These are phyloP conservation scores for Chrysolina haemoptera DNA, from an alignment of 2,888 invertebrate species.

Conservation along the genomic window DNA sequence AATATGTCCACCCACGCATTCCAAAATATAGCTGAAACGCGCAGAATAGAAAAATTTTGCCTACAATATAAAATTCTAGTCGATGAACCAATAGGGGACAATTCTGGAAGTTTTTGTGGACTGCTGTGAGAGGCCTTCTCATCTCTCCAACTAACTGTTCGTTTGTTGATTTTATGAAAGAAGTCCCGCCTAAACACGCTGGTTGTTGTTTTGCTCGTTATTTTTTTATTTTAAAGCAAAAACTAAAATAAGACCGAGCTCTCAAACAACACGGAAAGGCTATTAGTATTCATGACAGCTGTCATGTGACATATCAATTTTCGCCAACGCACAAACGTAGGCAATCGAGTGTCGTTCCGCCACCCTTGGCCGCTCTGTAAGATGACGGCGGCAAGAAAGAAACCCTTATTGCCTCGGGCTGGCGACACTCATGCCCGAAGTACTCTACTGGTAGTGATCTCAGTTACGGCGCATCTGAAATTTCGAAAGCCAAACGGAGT, in stretches of 20 bases:
- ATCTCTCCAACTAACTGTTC: too few species aligned
- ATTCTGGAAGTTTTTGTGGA: too few species aligned
- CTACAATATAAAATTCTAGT: too few species aligned
- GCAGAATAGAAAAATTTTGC: too few species aligned
- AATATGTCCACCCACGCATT: too few species aligned
- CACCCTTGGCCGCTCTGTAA: constrained; percentile 4
- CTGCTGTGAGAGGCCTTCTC: too few species aligned
- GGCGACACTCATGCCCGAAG: constrained; percentile 2
- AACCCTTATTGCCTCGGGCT: not conserved
- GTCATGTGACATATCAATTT: constrained; percentile 4
- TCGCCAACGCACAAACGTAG: not conserved
- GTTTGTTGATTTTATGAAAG: too few species aligned
- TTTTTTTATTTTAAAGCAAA: not conserved
- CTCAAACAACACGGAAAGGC: not conserved
- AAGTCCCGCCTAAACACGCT: too few species aligned
- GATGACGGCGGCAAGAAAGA: not conserved
- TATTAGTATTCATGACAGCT: constrained; percentile 7
- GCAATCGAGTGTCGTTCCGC: not conserved
- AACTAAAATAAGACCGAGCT: not conserved
- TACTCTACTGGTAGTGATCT: constrained; percentile 18
- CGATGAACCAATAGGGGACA: too few species aligned
- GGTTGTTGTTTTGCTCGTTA: too few species aligned
- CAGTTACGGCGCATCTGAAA: constrained; percentile 46
- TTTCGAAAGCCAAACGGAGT: constrained; percentile 49
- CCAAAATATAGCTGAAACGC: too few species aligned